phyloP scores from a whole-genome alignment of 2,888 invertebrate genomes.

The Drosophila picticornis region DNA sequence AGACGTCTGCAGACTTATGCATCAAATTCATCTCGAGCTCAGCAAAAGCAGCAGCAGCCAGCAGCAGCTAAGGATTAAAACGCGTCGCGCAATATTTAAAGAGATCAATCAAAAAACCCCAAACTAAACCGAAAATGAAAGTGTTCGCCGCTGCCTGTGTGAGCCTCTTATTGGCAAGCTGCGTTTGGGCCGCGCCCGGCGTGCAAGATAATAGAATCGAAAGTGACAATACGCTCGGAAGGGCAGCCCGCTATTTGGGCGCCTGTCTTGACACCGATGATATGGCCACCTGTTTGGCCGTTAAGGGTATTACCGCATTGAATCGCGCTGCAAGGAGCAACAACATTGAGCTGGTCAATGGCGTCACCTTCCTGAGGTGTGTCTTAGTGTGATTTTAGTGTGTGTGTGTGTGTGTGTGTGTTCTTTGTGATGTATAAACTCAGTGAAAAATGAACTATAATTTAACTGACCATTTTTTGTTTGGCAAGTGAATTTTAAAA shows the following conservation, averaged over 20 bases:
- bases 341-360: constrained; percentile 87
- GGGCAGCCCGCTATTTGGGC: constrained; percentile 84
- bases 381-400: constrained; percentile 47
- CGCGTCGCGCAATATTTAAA: constrained; percentile 46
- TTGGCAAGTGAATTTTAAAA: not conserved
- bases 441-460: not conserved
- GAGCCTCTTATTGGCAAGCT: constrained; percentile 77
- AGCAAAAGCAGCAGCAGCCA: constrained; percentile 60
- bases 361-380: constrained; percentile 87
- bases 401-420: constrained; percentile 32
- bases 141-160: constrained; percentile 79
- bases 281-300: constrained; percentile 87
- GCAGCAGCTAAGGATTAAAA: constrained; percentile 64
- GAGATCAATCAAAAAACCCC: constrained; percentile 8
- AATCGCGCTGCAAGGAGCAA: constrained; percentile 87
- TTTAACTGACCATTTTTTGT: not conserved
- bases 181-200: constrained; percentile 82
- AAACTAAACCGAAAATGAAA: constrained; percentile 81
- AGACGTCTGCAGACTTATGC: constrained; percentile 81
- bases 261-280: constrained; percentile 85
- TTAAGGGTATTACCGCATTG: constrained; percentile 87
- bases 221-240: constrained; percentile 84
- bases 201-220: constrained; percentile 85
- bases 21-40: constrained; percentile 84
- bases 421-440: constrained; percentile 19